Percentiles rank a stretch among this genome's conserved stretches.
Conservation (phyloP, 2,888 invertebrate species). For the Antheraea assamensis region DNA sequence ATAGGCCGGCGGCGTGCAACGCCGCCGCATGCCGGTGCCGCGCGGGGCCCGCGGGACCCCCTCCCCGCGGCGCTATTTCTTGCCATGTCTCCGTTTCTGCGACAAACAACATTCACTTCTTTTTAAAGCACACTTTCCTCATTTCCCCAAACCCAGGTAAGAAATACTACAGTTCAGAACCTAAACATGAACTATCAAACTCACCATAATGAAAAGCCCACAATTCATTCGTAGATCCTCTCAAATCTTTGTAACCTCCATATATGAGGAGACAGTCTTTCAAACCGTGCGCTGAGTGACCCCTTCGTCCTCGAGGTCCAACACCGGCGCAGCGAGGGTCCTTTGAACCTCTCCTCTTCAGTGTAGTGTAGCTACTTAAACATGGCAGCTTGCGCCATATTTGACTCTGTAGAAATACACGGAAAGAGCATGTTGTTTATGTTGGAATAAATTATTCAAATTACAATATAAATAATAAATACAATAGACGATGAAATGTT, state of each 20-base stretch:
- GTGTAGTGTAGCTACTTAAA: slow-evolving; percentile 74
- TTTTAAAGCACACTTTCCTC: too few species aligned
- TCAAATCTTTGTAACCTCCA: slow-evolving; percentile 93
- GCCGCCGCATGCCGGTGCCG: slow-evolving; percentile 94
- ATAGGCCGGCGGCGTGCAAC: slow-evolving; percentile 89
- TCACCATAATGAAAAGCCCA: slow-evolving; percentile 95
- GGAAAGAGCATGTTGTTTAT: not conserved
- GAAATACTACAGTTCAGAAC: not conserved
- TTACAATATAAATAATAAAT: too few species aligned
- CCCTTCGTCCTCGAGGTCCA: slow-evolving; percentile 89
- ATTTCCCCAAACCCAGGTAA: too few species aligned
- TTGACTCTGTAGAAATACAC: slow-evolving; percentile 40
- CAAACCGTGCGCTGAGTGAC: slow-evolving; percentile 91
- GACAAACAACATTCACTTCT: not conserved
- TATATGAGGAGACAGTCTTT: slow-evolving; percentile 91
- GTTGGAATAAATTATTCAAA: not conserved
- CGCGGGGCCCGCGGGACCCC: slow-evolving; percentile 76
- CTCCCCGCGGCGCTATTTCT: slow-evolving; percentile 58
- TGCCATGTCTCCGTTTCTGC: slow-evolving; percentile 93
- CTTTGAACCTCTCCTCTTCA: slow-evolving; percentile 68
- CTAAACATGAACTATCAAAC: slow-evolving; percentile 15
- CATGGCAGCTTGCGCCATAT: slow-evolving; percentile 82
- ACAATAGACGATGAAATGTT: too few species aligned
- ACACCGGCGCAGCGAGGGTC: slow-evolving; percentile 61
- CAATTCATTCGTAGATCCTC: slow-evolving; percentile 91